These are phyloP conservation scores for Lissonota sp. DNA, from an alignment of 2,888 invertebrate species.

Conservation along the genomic window DNA sequence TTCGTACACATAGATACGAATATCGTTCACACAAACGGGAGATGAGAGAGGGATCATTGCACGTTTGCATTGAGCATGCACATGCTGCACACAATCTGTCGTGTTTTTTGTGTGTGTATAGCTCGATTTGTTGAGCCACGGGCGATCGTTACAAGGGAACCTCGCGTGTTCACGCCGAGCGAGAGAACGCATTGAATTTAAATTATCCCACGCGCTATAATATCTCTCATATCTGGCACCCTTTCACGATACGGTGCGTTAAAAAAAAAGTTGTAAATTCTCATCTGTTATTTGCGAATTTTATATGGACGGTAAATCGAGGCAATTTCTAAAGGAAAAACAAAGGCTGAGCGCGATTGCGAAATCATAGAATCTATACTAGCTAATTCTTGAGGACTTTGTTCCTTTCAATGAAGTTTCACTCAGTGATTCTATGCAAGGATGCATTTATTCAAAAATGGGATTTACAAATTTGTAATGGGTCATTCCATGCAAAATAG, in stretches of 20 bases:
- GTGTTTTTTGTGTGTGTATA: constrained; percentile 3
- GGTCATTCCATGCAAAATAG: too few relatives aligned
- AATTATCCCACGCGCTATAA: constrained; percentile 70
- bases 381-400: too few relatives aligned
- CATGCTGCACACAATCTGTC: constrained; percentile 11
- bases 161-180: constrained; percentile 50
- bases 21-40: constrained; percentile 24
- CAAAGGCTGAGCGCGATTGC: too few relatives aligned
- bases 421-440: too few relatives aligned
- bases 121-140: constrained; percentile 52
- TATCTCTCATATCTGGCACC: constrained; percentile 53
- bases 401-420: too few relatives aligned
- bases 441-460: too few relatives aligned
- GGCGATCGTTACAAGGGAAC: constrained; percentile 51
- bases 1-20: constrained; percentile 25
- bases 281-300: too few relatives aligned
- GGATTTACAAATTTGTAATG: too few relatives aligned
- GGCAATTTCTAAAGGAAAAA: too few relatives aligned
- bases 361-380: too few relatives aligned
- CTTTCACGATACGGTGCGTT: constrained; percentile 33
- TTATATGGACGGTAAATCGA: too few relatives aligned
- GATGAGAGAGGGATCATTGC: constrained; percentile 20
- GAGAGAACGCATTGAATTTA: constrained; percentile 71
- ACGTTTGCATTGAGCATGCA: constrained; percentile 18
- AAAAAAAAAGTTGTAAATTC: too few relatives aligned